These are phyloP conservation scores for Leucophenga varia DNA, from an alignment of 1,140 invertebrate species.

Conservation along the genomic window DNA sequence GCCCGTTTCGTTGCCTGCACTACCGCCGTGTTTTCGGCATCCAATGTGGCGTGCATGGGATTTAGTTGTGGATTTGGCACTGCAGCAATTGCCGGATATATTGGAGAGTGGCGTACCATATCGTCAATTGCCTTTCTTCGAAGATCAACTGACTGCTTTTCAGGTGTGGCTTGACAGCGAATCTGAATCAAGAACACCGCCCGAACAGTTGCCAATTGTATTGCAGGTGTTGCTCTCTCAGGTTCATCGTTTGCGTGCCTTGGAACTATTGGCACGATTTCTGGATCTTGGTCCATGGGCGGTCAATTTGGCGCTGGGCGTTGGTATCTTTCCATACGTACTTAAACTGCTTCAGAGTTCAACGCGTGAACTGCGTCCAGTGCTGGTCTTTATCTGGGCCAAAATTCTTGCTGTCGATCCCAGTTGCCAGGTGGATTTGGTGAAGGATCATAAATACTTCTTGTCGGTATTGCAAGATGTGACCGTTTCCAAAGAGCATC, in stretches of 20 bases:
- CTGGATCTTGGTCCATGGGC: constrained; percentile 96
- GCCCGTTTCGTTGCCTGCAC: constrained; percentile 84
- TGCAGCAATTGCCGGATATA: constrained; percentile 84
- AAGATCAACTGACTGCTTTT: constrained; percentile 98
- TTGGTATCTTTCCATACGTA: constrained; percentile 99
- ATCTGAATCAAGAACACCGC: constrained; percentile 74
- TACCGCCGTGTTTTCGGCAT: constrained; percentile 89
- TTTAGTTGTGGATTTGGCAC: constrained; percentile 88
- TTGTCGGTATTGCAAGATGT: constrained; percentile 84
- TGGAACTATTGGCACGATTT: constrained; percentile 94
- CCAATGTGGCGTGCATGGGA: constrained; percentile 98
- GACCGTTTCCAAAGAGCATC: constrained; percentile 76
- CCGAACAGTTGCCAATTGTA: constrained; percentile 97
- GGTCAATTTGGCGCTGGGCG: constrained; percentile 91
- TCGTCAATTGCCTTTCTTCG: constrained; percentile 89
- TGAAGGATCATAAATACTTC: constrained; percentile 97
- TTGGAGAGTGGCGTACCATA: constrained; percentile 67
- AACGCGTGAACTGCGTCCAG: constrained; percentile 85
- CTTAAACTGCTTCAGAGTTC: constrained; percentile 93
- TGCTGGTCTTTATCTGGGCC: constrained; percentile 98
- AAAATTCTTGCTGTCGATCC: constrained; percentile 97
- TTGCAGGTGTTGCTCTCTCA: constrained; percentile 96
- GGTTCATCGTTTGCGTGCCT: constrained; percentile 90
- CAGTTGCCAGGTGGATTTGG: constrained; percentile 92
- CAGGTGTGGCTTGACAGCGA: constrained; percentile 91